These are phyloP conservation scores for Nesospiza acunhae DNA, from an alignment of 2,113 vertebrate species.

Conservation along the genomic window DNA sequence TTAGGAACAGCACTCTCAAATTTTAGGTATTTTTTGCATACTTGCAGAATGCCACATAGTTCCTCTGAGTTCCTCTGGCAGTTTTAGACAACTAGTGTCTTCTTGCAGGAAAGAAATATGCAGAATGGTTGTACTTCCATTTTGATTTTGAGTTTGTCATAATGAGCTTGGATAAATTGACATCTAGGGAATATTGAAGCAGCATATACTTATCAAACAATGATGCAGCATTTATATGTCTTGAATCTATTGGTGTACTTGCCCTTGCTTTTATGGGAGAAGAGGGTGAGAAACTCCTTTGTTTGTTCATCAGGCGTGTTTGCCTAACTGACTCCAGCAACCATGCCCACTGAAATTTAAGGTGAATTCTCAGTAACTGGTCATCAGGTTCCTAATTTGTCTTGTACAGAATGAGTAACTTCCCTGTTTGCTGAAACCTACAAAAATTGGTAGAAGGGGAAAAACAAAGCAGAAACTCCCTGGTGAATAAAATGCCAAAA, in stretches of 20 bases:
- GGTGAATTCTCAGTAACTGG: neutral
- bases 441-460: neutral
- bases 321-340: neutral
- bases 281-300: neutral
- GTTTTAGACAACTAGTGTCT: neutral
- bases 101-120: neutral
- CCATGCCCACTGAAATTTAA: neutral
- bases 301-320: neutral
- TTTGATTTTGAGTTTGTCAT: neutral
- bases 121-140: neutral
- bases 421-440: neutral
- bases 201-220: neutral
- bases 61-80: neutral
- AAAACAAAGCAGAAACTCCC: neutral
- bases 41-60: neutral
- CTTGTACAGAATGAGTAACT: neutral
- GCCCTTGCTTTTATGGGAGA: neutral
- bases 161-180: neutral
- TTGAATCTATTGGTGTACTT: neutral
- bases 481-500: neutral
- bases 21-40: neutral
- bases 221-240: accelerated
- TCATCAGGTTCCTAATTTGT: neutral
- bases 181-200: neutral
- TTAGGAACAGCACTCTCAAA: neutral